Evolutionary conservation across 1,140 invertebrate genomes (phyloP).

Genomic region (Saccostrea glomerata): DNA sequence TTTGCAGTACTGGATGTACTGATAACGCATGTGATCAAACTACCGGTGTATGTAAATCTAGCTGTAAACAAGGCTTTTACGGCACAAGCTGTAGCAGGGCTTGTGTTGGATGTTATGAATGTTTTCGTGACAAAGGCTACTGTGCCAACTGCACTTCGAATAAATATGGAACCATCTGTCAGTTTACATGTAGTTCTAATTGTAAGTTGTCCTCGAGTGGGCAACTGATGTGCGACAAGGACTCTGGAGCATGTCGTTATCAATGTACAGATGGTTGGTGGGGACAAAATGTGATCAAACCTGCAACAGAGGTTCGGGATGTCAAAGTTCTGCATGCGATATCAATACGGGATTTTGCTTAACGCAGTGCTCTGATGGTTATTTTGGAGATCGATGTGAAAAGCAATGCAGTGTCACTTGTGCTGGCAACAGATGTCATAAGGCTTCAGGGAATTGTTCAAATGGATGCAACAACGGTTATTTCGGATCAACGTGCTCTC

Average conservation of each 20-base stretch:
- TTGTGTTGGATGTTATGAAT: neutral
- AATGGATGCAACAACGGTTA: conserved; percentile 8
- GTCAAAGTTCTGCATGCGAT: conserved; percentile 32
- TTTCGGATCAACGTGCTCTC: neutral
- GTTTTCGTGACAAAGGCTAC: neutral
- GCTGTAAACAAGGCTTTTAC: conserved; percentile 18
- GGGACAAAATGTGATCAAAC: conserved; percentile 37
- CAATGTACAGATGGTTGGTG: neutral
- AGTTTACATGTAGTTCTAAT: too few relatives aligned
- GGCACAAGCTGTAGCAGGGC: conserved; percentile 15
- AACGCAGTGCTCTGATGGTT: conserved; percentile 29
- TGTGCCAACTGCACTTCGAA: neutral
- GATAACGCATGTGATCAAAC: neutral
- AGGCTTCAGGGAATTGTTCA: conserved; percentile 40
- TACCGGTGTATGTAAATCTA: neutral
- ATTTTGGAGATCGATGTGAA: conserved; percentile 47
- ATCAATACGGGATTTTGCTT: conserved; percentile 38
- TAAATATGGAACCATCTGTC: too few relatives aligned
- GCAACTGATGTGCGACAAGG: too few relatives aligned
- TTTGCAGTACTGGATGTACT: conserved; percentile 35
- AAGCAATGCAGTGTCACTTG: conserved; percentile 31
- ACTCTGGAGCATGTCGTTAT: too few relatives aligned
- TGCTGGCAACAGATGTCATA: conserved; percentile 38
- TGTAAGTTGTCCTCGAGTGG: too few relatives aligned
- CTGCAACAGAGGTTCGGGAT: conserved; percentile 32